Percentiles rank a stretch among this genome's conserved stretches.
Conservation (phyloP, 2,888 invertebrate species). For the Philonicus albiceps region DNA sequence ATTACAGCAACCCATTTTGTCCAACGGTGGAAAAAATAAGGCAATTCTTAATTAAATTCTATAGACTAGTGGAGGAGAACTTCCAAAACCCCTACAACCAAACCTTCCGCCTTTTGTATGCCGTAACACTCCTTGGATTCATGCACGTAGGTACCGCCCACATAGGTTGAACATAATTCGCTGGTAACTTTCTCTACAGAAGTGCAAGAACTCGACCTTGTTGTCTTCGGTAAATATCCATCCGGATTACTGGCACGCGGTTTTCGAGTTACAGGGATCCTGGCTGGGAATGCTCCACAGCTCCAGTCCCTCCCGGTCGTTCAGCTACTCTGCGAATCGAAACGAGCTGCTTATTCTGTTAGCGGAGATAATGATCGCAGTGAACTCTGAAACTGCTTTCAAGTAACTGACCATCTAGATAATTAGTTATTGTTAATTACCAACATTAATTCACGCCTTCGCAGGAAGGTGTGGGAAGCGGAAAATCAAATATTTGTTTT, state of each 20-base stretch:
- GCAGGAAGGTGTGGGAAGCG: constrained; percentile 53
- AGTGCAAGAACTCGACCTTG: constrained; percentile 51
- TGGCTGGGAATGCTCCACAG: constrained; percentile 53
- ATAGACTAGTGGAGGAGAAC: constrained; percentile 51
- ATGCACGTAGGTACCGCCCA: constrained; percentile 51
- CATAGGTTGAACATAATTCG: background rate
- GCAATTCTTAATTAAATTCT: constrained; percentile 54
- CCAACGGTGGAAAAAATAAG: constrained; percentile 51
- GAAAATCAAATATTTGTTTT: constrained; percentile 53
- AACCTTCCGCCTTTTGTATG: constrained; percentile 52
- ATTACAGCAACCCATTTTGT: constrained; percentile 49
- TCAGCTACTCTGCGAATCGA: constrained; percentile 49
- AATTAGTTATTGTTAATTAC: background rate
- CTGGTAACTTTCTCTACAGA: constrained; percentile 49
- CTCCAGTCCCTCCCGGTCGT: constrained; percentile 42
- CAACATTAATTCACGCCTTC: background rate
- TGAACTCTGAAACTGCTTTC: constrained; percentile 51
- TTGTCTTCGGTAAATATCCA: constrained; percentile 49
- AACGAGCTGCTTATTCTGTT: constrained; percentile 54
- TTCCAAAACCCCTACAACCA: constrained; percentile 49
- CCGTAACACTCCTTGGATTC: constrained; percentile 55
- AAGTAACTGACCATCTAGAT: constrained; percentile 51
- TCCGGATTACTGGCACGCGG: constrained; percentile 52
- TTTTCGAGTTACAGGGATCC: constrained; percentile 53
- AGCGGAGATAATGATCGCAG: constrained; percentile 53